Evolutionary conservation across 53 echinoderm and acorn worm species (phyloP).

Genomic region (Temnopleurus reevesii): DNA sequence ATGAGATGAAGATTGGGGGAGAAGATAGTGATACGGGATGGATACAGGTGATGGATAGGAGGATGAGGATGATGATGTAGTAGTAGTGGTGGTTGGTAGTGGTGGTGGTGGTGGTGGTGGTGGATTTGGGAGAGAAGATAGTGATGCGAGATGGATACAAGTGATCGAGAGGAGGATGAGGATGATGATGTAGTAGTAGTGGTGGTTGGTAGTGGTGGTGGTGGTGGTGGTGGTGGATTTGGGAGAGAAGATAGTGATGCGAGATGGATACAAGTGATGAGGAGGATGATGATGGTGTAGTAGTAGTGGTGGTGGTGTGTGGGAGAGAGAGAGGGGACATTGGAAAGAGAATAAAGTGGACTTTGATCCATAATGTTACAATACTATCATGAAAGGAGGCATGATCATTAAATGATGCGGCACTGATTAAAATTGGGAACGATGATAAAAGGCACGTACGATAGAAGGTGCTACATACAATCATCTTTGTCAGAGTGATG

Average conservation of each 20-base stretch:
- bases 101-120: background rate
- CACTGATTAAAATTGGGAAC: too few relatives aligned
- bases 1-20: background rate
- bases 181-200: background rate
- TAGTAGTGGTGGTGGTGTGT: background rate
- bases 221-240: background rate
- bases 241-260: background rate
- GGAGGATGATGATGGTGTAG: background rate
- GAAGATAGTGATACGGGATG: background rate
- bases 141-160: background rate
- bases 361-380: too few relatives aligned
- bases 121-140: background rate
- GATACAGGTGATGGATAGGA: background rate
- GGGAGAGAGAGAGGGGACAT: too few relatives aligned
- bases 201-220: background rate
- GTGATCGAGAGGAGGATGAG: background rate
- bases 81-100: background rate
- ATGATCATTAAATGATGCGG: too few relatives aligned
- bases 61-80: background rate
- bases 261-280: too few relatives aligned
- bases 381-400: too few relatives aligned
- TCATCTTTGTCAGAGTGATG: too few relatives aligned
- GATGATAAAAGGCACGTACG: too few relatives aligned
- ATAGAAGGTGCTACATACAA: too few relatives aligned
- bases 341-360: too few relatives aligned